A percentile compares a stretch with the other conserved stretches of the same genome.
Evolutionary conservation across 2,888 invertebrate genomes (phyloP).

Genomic region (Xanthostigma xanthostigma): DNA sequence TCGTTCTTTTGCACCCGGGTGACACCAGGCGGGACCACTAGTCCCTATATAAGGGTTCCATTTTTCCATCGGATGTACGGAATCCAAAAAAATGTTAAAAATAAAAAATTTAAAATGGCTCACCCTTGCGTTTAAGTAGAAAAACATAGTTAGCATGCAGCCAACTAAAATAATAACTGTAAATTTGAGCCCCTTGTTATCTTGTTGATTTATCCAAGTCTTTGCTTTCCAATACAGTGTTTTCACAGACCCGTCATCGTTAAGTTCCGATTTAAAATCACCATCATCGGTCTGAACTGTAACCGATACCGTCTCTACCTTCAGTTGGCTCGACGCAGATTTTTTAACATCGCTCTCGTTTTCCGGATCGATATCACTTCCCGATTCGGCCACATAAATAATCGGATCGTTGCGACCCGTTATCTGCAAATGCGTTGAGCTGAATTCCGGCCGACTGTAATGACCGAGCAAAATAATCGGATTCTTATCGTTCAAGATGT

Average conservation of each 20-base stretch:
- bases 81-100: too few species aligned
- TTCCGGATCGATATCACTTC: slow-evolving; percentile 22
- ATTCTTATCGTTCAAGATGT: slow-evolving; percentile 20
- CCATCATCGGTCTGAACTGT: neutral
- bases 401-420: slow-evolving; percentile 18
- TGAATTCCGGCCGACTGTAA: slow-evolving; percentile 53
- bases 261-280: slow-evolving; percentile 1
- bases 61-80: too few species aligned
- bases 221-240: slow-evolving; percentile 30
- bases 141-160: slow-evolving; percentile 55
- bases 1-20: too few species aligned
- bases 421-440: slow-evolving; percentile 24
- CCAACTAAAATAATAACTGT: slow-evolving; percentile 50
- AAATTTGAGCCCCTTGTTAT: slow-evolving; percentile 58
- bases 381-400: slow-evolving; percentile 22
- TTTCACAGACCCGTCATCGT: slow-evolving; percentile 12
- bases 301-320: neutral
- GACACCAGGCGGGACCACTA: too few species aligned
- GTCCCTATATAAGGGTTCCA: too few species aligned
- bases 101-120: slow-evolving; percentile 16
- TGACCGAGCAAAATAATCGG: slow-evolving; percentile 41
- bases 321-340: neutral
- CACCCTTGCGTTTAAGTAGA: slow-evolving; percentile 60
- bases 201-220: slow-evolving; percentile 57
- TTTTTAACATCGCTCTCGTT: neutral